Conservation (phyloP, 1,140 invertebrate genomes). For the Hycleus phaleratus region DNA sequence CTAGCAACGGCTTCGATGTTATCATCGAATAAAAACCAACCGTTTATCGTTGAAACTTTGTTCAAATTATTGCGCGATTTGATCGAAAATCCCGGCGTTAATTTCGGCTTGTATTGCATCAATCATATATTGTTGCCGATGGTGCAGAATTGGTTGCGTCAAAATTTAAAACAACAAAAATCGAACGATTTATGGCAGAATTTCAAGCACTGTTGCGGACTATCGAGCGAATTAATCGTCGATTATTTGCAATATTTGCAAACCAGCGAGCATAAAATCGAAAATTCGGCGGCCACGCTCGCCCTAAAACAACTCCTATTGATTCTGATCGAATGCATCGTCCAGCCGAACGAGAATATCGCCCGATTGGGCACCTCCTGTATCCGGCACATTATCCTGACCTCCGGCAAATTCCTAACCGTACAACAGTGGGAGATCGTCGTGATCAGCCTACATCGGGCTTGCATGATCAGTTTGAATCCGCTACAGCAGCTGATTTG, state of each 20-base stretch:
- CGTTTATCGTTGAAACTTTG: slow-evolving; percentile 75
- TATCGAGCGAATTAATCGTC: slow-evolving; percentile 84
- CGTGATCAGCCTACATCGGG: slow-evolving; percentile 67
- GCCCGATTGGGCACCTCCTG: slow-evolving; percentile 88
- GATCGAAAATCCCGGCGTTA: slow-evolving; percentile 66
- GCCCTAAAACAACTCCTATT: slow-evolving; percentile 79
- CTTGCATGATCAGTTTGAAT: slow-evolving; percentile 73
- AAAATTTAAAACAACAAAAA: slow-evolving; percentile 56
- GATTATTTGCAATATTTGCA: slow-evolving; percentile 62
- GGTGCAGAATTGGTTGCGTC: slow-evolving; percentile 82
- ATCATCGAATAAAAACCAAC: slow-evolving; percentile 76
- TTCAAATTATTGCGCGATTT: slow-evolving; percentile 76
- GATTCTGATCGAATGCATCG: slow-evolving; percentile 86
- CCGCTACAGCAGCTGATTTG: slow-evolving; percentile 77
- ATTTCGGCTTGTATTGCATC: slow-evolving; percentile 82
- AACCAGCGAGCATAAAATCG: slow-evolving; percentile 38
- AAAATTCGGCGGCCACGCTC: slow-evolving; percentile 58
- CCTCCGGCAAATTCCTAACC: slow-evolving; percentile 71
- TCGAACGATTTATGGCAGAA: slow-evolving; percentile 74
- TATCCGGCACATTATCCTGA: slow-evolving; percentile 78
- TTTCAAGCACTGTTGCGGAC: slow-evolving; percentile 88
- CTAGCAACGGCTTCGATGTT: slow-evolving; percentile 73
- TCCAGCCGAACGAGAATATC: slow-evolving; percentile 78
- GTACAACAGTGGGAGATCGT: slow-evolving; percentile 78
- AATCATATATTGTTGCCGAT: slow-evolving; percentile 84